phyloP scores from a whole-genome alignment of 2,888 invertebrate genomes.

The Polyploca ridens region DNA sequence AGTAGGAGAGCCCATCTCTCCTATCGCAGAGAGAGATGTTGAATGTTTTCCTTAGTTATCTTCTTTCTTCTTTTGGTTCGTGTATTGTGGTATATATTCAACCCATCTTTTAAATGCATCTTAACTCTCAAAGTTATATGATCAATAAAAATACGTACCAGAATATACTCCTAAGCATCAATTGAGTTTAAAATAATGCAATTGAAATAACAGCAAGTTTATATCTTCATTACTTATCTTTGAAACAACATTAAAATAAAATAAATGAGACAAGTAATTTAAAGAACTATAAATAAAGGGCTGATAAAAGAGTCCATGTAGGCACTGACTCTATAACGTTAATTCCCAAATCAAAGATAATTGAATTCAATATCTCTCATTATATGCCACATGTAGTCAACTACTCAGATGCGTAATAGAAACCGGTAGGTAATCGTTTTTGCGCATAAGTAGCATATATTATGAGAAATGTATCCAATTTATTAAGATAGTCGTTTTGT shows the following conservation, averaged over 20 bases:
- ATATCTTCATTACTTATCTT: neutral
- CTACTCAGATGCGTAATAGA: conserved; percentile 1
- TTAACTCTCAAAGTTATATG: no score
- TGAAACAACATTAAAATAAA: neutral
- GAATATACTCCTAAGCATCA: neutral
- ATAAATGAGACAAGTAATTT: neutral
- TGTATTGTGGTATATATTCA: no score
- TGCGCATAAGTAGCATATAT: neutral
- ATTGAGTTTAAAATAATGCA: neutral
- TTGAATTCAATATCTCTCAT: neutral
- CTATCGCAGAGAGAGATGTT: no score
- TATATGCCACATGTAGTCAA: neutral
- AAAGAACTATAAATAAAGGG: neutral
- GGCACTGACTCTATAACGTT: neutral
- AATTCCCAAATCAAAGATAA: neutral
- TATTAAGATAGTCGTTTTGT: neutral
- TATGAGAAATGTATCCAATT: neutral
- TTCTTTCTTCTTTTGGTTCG: no score
- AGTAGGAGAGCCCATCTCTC: no score
- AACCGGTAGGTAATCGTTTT: conserved; percentile 9
- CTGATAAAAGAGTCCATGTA: neutral
- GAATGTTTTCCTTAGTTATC: no score
- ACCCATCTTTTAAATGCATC: no score
- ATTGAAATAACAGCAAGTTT: neutral
- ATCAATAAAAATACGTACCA: no score